Evolutionary conservation across 2,113 vertebrate genomes (phyloP), one percentile per base, ranked within the genome.

Genomic region (Eulacestoma nigropectus): DNA sequence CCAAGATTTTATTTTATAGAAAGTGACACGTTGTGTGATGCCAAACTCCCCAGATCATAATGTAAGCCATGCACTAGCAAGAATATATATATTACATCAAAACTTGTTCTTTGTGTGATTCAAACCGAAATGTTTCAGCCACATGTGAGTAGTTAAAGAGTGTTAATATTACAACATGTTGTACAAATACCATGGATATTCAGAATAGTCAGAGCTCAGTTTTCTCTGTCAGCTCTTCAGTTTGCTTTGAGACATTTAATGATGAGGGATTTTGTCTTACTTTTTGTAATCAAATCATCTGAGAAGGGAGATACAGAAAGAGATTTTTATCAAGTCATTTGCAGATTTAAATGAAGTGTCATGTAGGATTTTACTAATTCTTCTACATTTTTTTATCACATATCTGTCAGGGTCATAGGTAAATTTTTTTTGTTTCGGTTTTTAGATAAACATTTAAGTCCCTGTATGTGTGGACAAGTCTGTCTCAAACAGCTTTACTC

Each of bases 1-100:
- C 85, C 86, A 22, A 65, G 87, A 60, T 94, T 96, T 60, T 88
- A 74, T 92, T 96, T 96, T 86, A 89, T 82, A 59, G 75, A 27
- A 93, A 90, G 46, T 91, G 96, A 95, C 89, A 92, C 1, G 0
- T 19, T 44, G 42, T 83, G 56, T 84, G 62, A 76, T 72, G 85
- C 56, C 44, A 80, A 76, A 89, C 63, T 95, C 72, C 83, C 68
- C 30, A 78, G 73, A 86, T 27, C 16, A 27, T 75, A 68, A 53
- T 16, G 11, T 49, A 74, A 92, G 47, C 74, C 29, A 39, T 6
- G 4, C 50, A 39, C 30, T 44, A 49, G 52, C 64, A 84, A 73
- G 35, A 81, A 50, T 80, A 69, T 79, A 56, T 44, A 60, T 37
- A n/a, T 72, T 25, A 33, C 62, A 47, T 81, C 81, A 88, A 41